Base-by-base conservation (phyloP, 2,797 vertebrate genomes). In the Chaetodon trifasciatus region DNA sequence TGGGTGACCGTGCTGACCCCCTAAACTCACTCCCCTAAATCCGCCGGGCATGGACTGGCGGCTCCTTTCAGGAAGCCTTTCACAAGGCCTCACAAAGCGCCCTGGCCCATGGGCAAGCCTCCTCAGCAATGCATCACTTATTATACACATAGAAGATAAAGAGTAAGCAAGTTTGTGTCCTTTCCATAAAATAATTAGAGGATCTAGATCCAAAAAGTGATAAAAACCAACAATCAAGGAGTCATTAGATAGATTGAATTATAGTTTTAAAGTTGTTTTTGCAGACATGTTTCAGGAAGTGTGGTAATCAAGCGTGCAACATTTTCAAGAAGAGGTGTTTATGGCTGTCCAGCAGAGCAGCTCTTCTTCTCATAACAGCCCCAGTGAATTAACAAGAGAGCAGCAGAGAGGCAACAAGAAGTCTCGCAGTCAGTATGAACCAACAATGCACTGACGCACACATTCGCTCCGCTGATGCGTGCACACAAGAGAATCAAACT, bases 1-100 rank as follows among this genome's bases (percentile, higher is more conserved):
- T 90, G 91, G 93, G 95, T 97, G 97, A 98, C 97, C 96, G 91
- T 86, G 86, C 93, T 97, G 97, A 98, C 97, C 98, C 96, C 96
- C 96, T 94, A 96, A 97, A 97, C 97, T 97, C 96, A 96, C 96
- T 96, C 96, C 97, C 96, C 96, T 97, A 96, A 91, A 88, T 96
- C 95, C 82, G 62, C 86, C 53, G 78, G 86, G 89, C 90, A 89
- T 67, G 88, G 89, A 96, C 95, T 95, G 93, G 95, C 94, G 93
- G 91, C 94, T 94, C 95, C 94, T 97, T 98, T 97, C 96, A 97
- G 88, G 86, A 62, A 71, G 90, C 84, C 65, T 93, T 95, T 97
- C 95, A 97, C 96, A 94, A 94, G 94, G 89, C 91, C 84, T 91
- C 95, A 97, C 97, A 98, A 97, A 97, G 96, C 93, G 77, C 52